Evolutionary conservation across 2,888 invertebrate species (phyloP), one percentile per base, ranked within the genome.

Genomic region (Chesias legatella): DNA sequence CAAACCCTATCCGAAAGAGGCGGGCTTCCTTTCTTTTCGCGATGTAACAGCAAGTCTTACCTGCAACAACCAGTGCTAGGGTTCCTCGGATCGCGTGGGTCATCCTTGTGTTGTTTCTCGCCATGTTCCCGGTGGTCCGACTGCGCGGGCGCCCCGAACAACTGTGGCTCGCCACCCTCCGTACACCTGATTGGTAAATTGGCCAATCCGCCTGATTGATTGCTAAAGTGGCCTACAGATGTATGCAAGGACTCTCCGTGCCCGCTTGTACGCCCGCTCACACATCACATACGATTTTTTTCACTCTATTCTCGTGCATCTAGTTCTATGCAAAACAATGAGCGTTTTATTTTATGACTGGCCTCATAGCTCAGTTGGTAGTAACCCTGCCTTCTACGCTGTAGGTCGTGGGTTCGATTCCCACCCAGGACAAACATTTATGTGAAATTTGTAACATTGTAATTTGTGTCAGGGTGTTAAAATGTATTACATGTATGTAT

Each of bases 111-210:
- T 33, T 44, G 33, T 17, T 17, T 5, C 20, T 50, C 23, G 20
- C 55, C 49, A 51, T 54, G 40, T 49, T 43, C 49, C 46, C 50
- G 55, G 39, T 38, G 40, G 35, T 51, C 48, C 43, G 49, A 57
- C 51, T 53, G 52, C 44, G 39, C 32, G 25, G 25, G 25, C 40
- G 30, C 40, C 33, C 24, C 45, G 33, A 45, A 45, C 40, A 35
- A 26, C 33, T 25, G 10, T 20, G 33, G 54, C 26, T 27, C 43
- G 36, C 38, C 51, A 43, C 60, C 58, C 58, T 45, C 46, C 37
- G 35, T 40, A 43, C 41, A 46, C 67, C 69, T 75, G 67, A 83
- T 84, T 82, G 76, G 45, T 72, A 78, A 85, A 85, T 83, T 82
- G 79, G 52, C 62, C 82, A 80, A 81, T 82, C 63, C 59, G 33